Conservation (phyloP, 2,797 vertebrate species). For the Varecia variegata region DNA sequence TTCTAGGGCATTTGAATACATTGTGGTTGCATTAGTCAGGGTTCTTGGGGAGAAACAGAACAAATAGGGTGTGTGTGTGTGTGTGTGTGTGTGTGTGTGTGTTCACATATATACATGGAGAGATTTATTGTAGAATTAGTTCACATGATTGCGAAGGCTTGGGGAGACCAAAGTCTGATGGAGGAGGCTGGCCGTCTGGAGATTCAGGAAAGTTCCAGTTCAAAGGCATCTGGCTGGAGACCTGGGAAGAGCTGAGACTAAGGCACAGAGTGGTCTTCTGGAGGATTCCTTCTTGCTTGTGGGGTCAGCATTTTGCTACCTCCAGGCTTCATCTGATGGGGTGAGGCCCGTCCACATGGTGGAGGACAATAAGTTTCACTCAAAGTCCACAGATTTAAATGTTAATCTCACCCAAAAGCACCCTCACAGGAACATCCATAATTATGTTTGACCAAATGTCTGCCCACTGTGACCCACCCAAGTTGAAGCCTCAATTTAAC, state of each 20-base stretch:
- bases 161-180: not conserved
- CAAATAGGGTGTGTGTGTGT: not conserved
- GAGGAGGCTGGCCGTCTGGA: not conserved
- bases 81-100: not conserved
- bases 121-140: not conserved
- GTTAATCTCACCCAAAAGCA: not conserved
- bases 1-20: not conserved
- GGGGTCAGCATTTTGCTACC: not conserved
- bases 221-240: not conserved
- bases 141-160: not conserved
- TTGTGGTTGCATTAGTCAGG: not conserved
- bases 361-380: not conserved
- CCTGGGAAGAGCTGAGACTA: not conserved
- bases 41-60: not conserved
- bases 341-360: too few relatives aligned
- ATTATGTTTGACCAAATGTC: not conserved
- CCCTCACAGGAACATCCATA: not conserved
- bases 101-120: not conserved
- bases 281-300: not conserved
- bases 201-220: not conserved
- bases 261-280: not conserved
- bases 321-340: not conserved
- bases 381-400: not conserved
- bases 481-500: not conserved
- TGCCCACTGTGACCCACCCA: not conserved